These are phyloP conservation scores for Nothoprocta perdicaria DNA, from an alignment of 2,113 vertebrate genomes.

Conservation along the genomic window DNA sequence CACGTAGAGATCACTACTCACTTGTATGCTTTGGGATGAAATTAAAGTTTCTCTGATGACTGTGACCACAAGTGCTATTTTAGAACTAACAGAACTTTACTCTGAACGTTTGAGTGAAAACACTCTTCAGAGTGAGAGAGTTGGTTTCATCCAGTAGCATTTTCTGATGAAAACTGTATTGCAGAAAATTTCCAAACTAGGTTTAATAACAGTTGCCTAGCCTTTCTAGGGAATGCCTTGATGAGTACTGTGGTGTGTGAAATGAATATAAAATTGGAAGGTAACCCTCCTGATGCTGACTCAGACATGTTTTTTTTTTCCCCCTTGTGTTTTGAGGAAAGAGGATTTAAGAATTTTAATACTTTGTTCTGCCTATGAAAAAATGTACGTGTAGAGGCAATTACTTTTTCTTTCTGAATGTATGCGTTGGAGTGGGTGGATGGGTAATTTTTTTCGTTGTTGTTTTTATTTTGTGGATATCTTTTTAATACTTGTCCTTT, in stretches of 20 bases:
- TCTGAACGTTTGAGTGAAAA: not conserved
- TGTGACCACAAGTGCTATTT: not conserved
- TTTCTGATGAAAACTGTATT: not conserved
- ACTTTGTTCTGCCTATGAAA: not conserved
- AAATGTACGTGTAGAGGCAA: not conserved
- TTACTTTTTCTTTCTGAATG: not conserved
- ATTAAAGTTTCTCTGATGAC: fast-evolving
- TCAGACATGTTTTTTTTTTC: not conserved
- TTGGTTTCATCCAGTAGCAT: not conserved
- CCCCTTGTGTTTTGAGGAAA: not conserved
- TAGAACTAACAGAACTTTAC: not conserved
- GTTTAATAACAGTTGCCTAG: not conserved
- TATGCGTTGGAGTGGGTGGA: not conserved
- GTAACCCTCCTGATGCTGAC: not conserved
- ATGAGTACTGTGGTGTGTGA: not conserved
- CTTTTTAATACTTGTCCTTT: not conserved
- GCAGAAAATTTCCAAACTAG: not conserved
- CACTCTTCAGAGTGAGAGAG: too few species aligned
- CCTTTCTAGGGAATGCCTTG: not conserved
- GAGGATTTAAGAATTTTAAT: not conserved
- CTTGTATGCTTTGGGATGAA: not conserved
- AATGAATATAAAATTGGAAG: not conserved
- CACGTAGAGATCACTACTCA: not conserved
- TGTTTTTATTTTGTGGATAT: too few species aligned
- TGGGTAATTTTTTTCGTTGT: too few species aligned